Evolutionary conservation across 2,888 invertebrate genomes (phyloP), one percentile per base, ranked within the genome.

Genomic region (Drosophila suboccidentalis): DNA sequence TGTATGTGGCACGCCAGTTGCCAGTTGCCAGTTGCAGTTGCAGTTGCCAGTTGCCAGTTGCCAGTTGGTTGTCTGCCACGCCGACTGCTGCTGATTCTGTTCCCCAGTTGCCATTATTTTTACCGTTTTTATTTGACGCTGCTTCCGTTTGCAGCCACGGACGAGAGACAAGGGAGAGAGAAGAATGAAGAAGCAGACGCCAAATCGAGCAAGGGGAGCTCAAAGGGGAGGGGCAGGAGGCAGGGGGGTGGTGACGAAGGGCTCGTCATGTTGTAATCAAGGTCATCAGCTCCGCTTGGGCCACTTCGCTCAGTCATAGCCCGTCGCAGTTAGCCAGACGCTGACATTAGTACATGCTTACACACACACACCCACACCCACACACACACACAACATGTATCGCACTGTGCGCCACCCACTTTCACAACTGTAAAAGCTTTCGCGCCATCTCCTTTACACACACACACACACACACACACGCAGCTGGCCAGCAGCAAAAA

Each of bases 261-360:
- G 50, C 57, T 61, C 62, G 75, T 82, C 86, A 83, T 80, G 82
- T 74, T 78, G 82, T 88, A 86, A 86, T 86, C 86, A 86, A 86
- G 86, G 86, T 86, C 86, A 86, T 84, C 86, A 85, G 85, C 82
- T 71, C 51, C 78, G 78, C 71, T 80, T 74, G 74, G 67, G 70
- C 64, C 77, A 70, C 78, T 49, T 58, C 59, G 70, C 64, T 85
- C 71, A 80, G 68, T 71, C 82, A 74, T 57, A 77, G 83, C 72
- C 72, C 34, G 64, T 73, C 86, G 66, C 86, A 81, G 86, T 85
- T 85, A 77, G 86, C 73, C 87, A 85, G 85, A 87, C 82, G 83
- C 81, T 73, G 81, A 77, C 86, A 87, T 77, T 85, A 77, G 80
- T 70, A 82, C 75, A 78, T 71, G 64, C 72, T 62, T 34, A 22